Evolutionary conservation across 2,888 invertebrate species (phyloP), one percentile per base, ranked within the genome.

Genomic region (Charanyca ferruginea): DNA sequence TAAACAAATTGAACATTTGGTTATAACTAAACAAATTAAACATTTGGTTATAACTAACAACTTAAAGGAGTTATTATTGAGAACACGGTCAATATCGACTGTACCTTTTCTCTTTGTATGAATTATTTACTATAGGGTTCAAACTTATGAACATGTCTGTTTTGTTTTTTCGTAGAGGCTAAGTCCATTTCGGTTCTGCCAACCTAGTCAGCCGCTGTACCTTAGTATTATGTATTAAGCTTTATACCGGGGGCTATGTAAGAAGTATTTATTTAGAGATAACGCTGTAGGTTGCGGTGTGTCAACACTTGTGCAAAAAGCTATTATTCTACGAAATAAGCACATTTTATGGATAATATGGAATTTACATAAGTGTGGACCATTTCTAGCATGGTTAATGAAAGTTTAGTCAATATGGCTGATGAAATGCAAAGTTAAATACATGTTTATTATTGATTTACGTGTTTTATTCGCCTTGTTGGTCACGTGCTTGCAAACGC

Each of bases 401-500:
- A 49, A 47, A 58, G 45, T 51, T 8, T 69, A 54, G 51, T 63
- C 57, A 35, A 51, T 41, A 71, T 23, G 73, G 72, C 70, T 63
- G 63, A 67, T 69, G 53, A 77, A 85, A 80, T 79, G 78, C 78
- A 76, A 80, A 71, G 82, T 80, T 77, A 84, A 91, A 86, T 90
- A 90, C 87, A 91, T 80, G 84, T 87, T 91, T 89, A 90, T 87
- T 89, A 91, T 80, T 63, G 81, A 71, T 44, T 38, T 2, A 7
- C 62, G 78, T 70, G 79, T 91, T 90, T 91, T 80, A 85, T 85
- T 89, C 35, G 1, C n/a, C n/a, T n/a, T n/a, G n/a, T n/a, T n/a
- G n/a, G n/a, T n/a, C n/a, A n/a, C n/a, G n/a, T n/a, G n/a, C n/a
- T n/a, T n/a, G n/a, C n/a, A n/a, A n/a, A n/a, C n/a, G n/a, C n/a